Percentiles rank a stretch among this genome's conserved stretches.
These are phyloP conservation scores for Myocastor coypus DNA, from an alignment of 2,113 vertebrate genomes.

Conservation along the genomic window DNA sequence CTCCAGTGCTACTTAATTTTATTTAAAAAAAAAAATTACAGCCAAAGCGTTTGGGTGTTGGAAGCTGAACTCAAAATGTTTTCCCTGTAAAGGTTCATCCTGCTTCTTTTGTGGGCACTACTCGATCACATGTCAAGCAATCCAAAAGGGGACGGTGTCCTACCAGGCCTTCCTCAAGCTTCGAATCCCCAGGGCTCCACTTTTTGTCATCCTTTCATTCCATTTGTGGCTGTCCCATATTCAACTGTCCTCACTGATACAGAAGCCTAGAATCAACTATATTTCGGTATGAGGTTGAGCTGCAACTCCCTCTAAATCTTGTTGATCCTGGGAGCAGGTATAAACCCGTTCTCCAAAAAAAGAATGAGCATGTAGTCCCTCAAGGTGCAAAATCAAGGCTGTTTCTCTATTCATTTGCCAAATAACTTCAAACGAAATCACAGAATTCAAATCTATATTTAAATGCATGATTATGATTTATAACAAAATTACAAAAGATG, in stretches of 20 bases:
- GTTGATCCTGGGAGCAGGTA: slow-evolving; percentile 20
- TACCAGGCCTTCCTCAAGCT: not conserved
- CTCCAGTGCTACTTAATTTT: not conserved
- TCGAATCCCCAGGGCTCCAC: not conserved
- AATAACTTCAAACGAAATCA: slow-evolving; percentile 51
- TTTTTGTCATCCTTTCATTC: not conserved
- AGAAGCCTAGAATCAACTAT: slow-evolving; percentile 62
- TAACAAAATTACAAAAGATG: slow-evolving; percentile 29
- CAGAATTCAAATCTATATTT: slow-evolving; percentile 39
- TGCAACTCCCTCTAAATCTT: slow-evolving; percentile 48
- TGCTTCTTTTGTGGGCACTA: not conserved
- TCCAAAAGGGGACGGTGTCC: not conserved
- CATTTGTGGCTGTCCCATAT: slow-evolving; percentile 4
- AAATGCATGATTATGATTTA: slow-evolving; percentile 43
- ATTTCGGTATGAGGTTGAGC: not conserved
- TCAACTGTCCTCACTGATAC: slow-evolving; percentile 49
- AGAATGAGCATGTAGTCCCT: not conserved
- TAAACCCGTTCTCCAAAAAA: slow-evolving; percentile 3
- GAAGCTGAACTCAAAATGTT: slow-evolving; percentile 40
- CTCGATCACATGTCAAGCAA: slow-evolving; percentile 47
- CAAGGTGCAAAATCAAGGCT: slow-evolving; percentile 25
- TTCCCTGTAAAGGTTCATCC: slow-evolving; percentile 48
- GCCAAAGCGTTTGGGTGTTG: not conserved
- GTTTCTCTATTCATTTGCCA: slow-evolving; percentile 21
- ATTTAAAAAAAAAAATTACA: not conserved